phyloP scores from a whole-genome alignment of 2,113 vertebrate genomes.

The Corydoras maculifer region DNA sequence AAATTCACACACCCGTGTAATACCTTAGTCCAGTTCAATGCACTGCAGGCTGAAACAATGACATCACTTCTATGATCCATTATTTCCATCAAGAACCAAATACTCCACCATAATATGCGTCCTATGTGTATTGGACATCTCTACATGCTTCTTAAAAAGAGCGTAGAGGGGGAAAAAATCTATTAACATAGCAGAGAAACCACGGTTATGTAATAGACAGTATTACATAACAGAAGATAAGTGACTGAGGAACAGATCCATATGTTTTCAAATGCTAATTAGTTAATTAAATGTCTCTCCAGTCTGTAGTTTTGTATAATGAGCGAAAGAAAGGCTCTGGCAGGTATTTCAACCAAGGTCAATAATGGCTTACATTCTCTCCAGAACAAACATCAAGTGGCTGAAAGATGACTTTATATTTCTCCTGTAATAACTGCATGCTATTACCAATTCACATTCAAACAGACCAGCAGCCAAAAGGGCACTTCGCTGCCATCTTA shows the following conservation, averaged over 20 bases:
- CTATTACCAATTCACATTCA: too few species aligned
- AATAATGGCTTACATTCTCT: constrained; percentile 11
- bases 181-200: constrained; percentile 14
- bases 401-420: too few species aligned
- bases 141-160: not conserved
- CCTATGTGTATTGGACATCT: not conserved
- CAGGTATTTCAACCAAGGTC: not conserved
- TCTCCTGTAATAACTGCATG: too few species aligned
- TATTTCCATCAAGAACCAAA: constrained; percentile 2
- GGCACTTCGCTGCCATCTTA: too few species aligned
- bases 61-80: constrained; percentile 10
- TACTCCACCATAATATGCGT: not conserved
- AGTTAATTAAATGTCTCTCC: constrained; percentile 33
- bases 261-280: constrained; percentile 38
- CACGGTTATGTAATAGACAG: constrained; percentile 16
- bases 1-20: not conserved
- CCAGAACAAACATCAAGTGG: constrained; percentile 7
- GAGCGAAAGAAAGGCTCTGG: constrained; percentile 5
- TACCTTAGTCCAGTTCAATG: not conserved
- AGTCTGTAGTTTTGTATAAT: constrained; percentile 37
- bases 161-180: not conserved
- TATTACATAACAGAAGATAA: not conserved
- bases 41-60: constrained; percentile 7
- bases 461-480: too few species aligned
- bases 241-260: constrained; percentile 11